Evolutionary conservation across 2,797 vertebrate species (phyloP).

Genomic region (Alauda arvensis): DNA sequence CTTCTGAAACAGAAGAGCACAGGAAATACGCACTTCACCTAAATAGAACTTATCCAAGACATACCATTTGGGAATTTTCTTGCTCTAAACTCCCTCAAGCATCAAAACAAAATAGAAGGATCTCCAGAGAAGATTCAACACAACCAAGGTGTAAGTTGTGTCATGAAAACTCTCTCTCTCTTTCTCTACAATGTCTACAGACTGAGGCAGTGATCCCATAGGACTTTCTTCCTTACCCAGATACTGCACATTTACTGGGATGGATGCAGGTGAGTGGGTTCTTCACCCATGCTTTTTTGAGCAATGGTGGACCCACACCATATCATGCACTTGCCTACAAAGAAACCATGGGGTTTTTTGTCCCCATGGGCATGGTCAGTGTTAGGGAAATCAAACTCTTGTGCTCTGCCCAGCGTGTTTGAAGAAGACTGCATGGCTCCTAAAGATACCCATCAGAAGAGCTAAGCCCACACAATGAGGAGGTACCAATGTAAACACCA

Average conservation of each 20-base stretch:
- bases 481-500: not conserved
- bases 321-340: not conserved
- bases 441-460: not conserved
- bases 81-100: not conserved
- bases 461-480: not conserved
- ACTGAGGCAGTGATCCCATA: not conserved
- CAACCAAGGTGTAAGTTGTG: not conserved
- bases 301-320: not conserved
- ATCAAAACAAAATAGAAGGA: not conserved
- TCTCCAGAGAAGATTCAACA: not conserved
- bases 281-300: not conserved
- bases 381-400: not conserved
- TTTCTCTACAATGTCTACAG: not conserved
- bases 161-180: not conserved
- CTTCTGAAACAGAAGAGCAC: not conserved
- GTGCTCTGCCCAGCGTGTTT: not conserved
- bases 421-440: not conserved
- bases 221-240: not conserved
- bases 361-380: rapidly evolving
- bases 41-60: not conserved
- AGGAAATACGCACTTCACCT: not conserved
- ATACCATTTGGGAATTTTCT: not conserved
- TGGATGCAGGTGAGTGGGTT: not conserved
- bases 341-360: rapidly evolving
- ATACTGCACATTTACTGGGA: not conserved